Base-by-base conservation (phyloP, 1,140 invertebrate species). In the Solenopsis fugax region DNA sequence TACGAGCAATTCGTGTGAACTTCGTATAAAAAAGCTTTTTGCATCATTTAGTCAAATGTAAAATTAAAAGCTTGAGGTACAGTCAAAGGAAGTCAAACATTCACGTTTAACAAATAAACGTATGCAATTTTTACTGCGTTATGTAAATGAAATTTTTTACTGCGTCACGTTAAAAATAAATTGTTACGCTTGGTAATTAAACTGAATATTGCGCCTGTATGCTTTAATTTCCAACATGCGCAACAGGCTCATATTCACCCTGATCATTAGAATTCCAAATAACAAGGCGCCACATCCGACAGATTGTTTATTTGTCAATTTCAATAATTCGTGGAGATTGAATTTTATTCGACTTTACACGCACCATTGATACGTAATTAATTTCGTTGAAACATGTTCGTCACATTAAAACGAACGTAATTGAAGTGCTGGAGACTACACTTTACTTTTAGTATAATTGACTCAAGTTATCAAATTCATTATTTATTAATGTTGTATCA, bases 251-350 rank as follows among this genome's bases (percentile, higher is more conserved):
- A 5, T n/a, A 45, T 72, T 80, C 62, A 12, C 9, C 4, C 18
- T 48, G 37, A 54, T 56, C 64, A 41, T n/a, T 58, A 60, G 34
- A 82, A 73, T 73, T 60, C 12, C 54, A 37, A 84, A 56, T 34
- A 58, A 56, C 37, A 45, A 29, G 7, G 37, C 18, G 24, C 16
- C 29, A 41, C 24, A 4, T n/a, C 3, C n/a, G 16, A 52, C 16
- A 48, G 13, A 9, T 24, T 72, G 18, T 56, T 80, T 82, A 48
- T 60, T 60, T 48, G 52, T 58, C 24, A 48, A 60, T 73, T 72
- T 82, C 54, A 52, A 60, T 12, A 81, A 72, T 45, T 41, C 21
- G 12, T 12, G 18, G 18, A 58, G 41, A 72, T 82, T 58, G 13
- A 82, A 73, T 60, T 69, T 21, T 34, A 10, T 24, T 45, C 52